These are phyloP conservation scores for Xylocampa areola DNA, from an alignment of 2,888 invertebrate species.

Conservation along the genomic window DNA sequence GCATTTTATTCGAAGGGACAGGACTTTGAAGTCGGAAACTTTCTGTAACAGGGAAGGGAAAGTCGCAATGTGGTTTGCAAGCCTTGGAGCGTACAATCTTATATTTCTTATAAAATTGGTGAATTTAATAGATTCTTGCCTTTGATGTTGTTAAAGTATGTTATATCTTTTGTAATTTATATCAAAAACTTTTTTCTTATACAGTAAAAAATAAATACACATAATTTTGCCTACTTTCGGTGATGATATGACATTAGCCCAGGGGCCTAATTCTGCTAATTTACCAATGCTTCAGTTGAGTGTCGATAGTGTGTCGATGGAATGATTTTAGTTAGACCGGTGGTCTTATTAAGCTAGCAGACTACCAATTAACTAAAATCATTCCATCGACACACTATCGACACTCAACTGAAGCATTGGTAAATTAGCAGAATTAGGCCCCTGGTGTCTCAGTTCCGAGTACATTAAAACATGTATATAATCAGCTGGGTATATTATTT, in stretches of 20 bases:
- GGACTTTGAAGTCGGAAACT: constrained; percentile 65
- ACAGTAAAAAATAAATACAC: neutral
- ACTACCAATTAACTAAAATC: too few relatives aligned
- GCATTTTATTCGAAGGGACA: constrained; percentile 69
- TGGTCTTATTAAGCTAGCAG: too few relatives aligned
- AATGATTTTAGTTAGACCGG: too few relatives aligned
- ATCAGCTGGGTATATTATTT: too few relatives aligned
- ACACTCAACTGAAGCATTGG: too few relatives aligned
- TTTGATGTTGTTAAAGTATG: constrained; percentile 18
- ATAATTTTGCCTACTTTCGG: neutral
- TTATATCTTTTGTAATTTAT: constrained; percentile 1
- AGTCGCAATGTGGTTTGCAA: constrained; percentile 55
- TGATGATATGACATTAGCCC: neutral
- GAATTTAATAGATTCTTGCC: constrained; percentile 1
- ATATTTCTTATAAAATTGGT: constrained; percentile 40
- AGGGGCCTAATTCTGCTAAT: too few relatives aligned
- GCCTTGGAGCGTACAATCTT: constrained; percentile 46
- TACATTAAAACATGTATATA: too few relatives aligned
- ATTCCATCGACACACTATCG: too few relatives aligned
- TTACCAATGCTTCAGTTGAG: too few relatives aligned
- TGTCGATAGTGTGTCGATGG: too few relatives aligned
- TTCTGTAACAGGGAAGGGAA: constrained; percentile 55
- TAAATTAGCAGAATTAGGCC: too few relatives aligned
- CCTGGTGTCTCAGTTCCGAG: too few relatives aligned
- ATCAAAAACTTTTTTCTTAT: constrained; percentile 6